Base-by-base conservation (phyloP, 2,888 invertebrate genomes). In the Aquatica leii region DNA sequence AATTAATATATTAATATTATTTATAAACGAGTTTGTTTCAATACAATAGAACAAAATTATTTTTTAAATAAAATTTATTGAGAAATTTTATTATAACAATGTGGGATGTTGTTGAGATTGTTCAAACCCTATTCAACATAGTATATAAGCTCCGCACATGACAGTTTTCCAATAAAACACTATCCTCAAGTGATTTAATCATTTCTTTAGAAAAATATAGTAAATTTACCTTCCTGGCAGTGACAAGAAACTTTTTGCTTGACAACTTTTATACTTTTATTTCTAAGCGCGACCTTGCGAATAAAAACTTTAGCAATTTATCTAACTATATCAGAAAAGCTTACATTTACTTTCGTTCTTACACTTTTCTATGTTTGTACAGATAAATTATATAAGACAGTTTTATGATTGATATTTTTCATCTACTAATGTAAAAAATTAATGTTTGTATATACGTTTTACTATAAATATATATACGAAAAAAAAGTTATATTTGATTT, bases 101-200 rank as follows among this genome's bases (percentile, higher is more conserved):
- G 24, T 24, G 24, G 24, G 24, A 24, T 4, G 24, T 24, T 24
- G 24, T 24, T 24, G 18, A 46, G 18, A 18, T n/a, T 46, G 9
- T 20, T 46, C 46, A 46, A 46, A 46, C 17, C n/a, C 46, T n/a
- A 46, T 46, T 46, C 46, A 46, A 46, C 46, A 17, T 18, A 18
- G 61, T 50, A 56, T 51, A 43, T 49, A 61, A 61, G 50, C 51
- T 55, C 56, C 55, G 56, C 51, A 56, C 43, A 11, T 34, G 62
- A 58, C 62, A 62, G 55, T 62, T 62, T 62, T 62, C 61, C 62
- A 52, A 62, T 62, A 62, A 41, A 56, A 52, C 51, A 58, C 59
- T 59, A 62, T 58, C 52, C 62, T 62, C 57, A 53, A 53, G 62
- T 52, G 62, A 61, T 61, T 61, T 55, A 51, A 49, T 56, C 61